A percentile compares a stretch with the other conserved stretches of the same genome.
These are phyloP conservation scores for Bradypodion ventrale DNA, from an alignment of 2,797 vertebrate species.

Conservation along the genomic window DNA sequence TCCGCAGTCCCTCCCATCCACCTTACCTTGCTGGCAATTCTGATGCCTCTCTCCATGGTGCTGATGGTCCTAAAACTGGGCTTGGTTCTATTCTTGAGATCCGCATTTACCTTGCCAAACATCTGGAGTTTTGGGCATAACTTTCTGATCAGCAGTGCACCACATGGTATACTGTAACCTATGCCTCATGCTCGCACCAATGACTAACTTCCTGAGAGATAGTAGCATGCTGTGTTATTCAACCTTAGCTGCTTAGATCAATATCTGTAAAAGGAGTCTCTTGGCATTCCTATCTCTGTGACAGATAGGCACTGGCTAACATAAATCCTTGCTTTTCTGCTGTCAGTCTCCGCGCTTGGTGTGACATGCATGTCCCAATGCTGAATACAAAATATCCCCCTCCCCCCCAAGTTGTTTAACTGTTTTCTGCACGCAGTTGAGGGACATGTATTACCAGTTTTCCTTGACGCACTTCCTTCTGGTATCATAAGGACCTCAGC, in stretches of 20 bases:
- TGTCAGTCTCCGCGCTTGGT: conserved; percentile 62
- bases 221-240: conserved; percentile 47
- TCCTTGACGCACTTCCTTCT: conserved; percentile 35
- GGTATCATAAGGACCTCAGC: neutral
- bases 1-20: no score
- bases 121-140: neutral
- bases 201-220: conserved; percentile 46
- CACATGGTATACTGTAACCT: neutral
- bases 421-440: conserved; percentile 50
- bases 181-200: neutral
- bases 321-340: conserved; percentile 68
- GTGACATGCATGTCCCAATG: conserved; percentile 60
- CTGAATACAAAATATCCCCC: conserved; percentile 66
- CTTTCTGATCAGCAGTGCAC: neutral
- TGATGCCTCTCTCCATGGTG: neutral
- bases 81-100: neutral
- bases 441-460: conserved; percentile 39
- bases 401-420: conserved; percentile 54
- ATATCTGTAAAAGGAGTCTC: conserved; percentile 65
- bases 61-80: neutral
- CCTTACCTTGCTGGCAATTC: neutral
- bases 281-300: conserved; percentile 67
- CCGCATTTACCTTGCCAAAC: neutral
- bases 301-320: conserved; percentile 62
- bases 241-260: conserved; percentile 64